Evolutionary conservation across 2,113 vertebrate genomes (phyloP).

Genomic region (Corvus hawaiiensis): DNA sequence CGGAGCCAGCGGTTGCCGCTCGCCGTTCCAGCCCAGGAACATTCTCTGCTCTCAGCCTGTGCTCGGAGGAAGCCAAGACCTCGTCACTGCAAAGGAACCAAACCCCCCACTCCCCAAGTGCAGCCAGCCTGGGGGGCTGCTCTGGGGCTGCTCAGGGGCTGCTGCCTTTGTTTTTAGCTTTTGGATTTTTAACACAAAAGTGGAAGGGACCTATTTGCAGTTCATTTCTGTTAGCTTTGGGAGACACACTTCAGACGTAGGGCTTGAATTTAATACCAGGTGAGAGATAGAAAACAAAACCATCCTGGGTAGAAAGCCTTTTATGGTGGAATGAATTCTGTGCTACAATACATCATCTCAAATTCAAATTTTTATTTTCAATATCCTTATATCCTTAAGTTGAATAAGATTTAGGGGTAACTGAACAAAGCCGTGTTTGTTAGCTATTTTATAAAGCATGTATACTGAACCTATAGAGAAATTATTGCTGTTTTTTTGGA

Average conservation of each 20-base stretch:
- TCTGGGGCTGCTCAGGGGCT: neutral
- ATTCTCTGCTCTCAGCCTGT: conserved; percentile 78
- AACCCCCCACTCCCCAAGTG: conserved; percentile 53
- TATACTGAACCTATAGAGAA: neutral
- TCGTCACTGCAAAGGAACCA: conserved; percentile 74
- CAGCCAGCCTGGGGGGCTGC: conserved; percentile 52
- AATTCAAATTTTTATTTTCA: neutral
- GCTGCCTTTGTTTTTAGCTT: neutral
- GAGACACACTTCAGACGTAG: neutral
- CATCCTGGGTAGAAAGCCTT: neutral
- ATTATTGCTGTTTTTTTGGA: neutral
- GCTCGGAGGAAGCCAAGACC: conserved; percentile 75
- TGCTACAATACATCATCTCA: neutral
- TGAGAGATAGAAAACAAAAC: neutral
- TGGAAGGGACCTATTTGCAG: neutral
- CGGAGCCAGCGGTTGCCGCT: conserved; percentile 61
- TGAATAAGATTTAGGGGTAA: neutral
- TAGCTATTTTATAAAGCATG: neutral
- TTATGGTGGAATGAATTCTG: neutral
- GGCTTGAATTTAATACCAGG: neutral
- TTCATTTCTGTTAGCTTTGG: neutral
- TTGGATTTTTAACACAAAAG: neutral
- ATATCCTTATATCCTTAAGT: neutral
- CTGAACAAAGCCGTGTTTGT: neutral
- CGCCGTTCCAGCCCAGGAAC: conserved; percentile 73